A percentile compares a stretch with the other conserved stretches of the same genome.
Evolutionary conservation across 2,113 vertebrate genomes (phyloP).

Genomic region (Bambusicola thoracicus): DNA sequence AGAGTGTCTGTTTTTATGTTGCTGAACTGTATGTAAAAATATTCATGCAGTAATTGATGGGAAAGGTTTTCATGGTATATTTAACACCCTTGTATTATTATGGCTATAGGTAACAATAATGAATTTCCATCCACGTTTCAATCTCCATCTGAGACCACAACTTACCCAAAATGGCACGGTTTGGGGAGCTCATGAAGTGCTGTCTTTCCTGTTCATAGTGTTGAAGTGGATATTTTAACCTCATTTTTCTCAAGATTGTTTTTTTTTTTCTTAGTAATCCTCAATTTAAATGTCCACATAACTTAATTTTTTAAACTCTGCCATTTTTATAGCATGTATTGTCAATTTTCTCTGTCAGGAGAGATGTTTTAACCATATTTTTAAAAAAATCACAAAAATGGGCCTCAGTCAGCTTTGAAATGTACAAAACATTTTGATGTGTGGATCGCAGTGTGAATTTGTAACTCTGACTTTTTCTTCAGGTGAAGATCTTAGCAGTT

Average conservation of each 20-base stretch:
- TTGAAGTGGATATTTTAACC: background rate
- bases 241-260: background rate
- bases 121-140: background rate
- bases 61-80: background rate
- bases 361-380: background rate
- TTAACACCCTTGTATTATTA: background rate
- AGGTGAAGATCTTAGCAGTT: background rate
- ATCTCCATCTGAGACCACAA: background rate
- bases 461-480: background rate
- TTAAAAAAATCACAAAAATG: background rate
- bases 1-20: background rate
- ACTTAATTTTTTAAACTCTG: background rate
- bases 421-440: background rate
- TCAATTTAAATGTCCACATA: background rate
- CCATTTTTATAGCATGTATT: background rate
- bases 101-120: background rate
- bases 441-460: background rate
- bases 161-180: background rate
- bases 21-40: background rate
- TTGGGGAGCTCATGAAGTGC: background rate
- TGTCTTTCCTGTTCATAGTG: background rate
- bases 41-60: background rate
- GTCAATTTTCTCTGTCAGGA: background rate
- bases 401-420: background rate
- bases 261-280: background rate